phyloP scores from a whole-genome alignment of 1,140 invertebrate genomes.

The Drosophila paulistorum region DNA sequence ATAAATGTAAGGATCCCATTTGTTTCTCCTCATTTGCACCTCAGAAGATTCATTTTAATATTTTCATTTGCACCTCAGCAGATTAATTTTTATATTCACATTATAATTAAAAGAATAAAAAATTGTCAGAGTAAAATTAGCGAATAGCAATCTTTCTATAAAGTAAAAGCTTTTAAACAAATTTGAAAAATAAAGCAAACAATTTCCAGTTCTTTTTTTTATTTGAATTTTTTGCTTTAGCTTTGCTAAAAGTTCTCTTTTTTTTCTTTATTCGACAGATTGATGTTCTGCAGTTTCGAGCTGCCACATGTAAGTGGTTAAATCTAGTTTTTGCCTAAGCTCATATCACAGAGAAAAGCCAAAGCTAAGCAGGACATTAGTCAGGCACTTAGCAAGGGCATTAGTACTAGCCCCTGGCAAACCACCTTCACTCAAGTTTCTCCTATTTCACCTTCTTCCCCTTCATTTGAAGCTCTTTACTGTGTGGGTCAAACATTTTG shows the following conservation, averaged over 20 bases:
- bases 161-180: too few relatives aligned
- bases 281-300: slow-evolving; percentile 8
- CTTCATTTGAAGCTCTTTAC: slow-evolving; percentile 9
- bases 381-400: slow-evolving; percentile 53
- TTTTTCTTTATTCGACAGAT: slow-evolving; percentile 22
- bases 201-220: too few relatives aligned
- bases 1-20: too few relatives aligned
- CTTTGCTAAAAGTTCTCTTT: neutral
- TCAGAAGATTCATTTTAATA: too few relatives aligned
- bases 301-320: slow-evolving; percentile 12
- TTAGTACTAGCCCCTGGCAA: slow-evolving; percentile 14
- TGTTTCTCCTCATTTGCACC: too few relatives aligned
- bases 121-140: too few relatives aligned
- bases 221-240: too few relatives aligned
- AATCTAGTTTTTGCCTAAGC: slow-evolving; percentile 26
- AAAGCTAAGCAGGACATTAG: slow-evolving; percentile 59
- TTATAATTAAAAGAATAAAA: too few relatives aligned
- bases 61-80: too few relatives aligned
- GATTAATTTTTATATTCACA: too few relatives aligned
- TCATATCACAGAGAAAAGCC: slow-evolving; percentile 55
- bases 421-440: slow-evolving; percentile 11
- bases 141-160: too few relatives aligned
- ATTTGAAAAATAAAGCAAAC: too few relatives aligned
- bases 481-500: slow-evolving; percentile 53
- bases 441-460: neutral